These are phyloP conservation scores for Tryphoninae sp. DNA, from an alignment of 2,888 invertebrate genomes.

Conservation along the genomic window DNA sequence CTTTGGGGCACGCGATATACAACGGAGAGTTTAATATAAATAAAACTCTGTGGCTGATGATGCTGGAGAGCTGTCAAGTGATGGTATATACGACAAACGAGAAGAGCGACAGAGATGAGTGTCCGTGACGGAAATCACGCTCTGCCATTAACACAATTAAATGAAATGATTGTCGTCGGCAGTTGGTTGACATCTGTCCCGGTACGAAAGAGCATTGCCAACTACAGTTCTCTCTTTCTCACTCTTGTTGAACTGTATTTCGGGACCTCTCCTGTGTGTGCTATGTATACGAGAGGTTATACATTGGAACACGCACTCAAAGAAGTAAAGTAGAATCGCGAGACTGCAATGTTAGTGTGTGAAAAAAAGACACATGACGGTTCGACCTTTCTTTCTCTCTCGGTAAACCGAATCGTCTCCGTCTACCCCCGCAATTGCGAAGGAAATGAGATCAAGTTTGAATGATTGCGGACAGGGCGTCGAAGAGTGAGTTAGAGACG, in stretches of 20 bases:
- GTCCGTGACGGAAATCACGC: conserved; percentile 73
- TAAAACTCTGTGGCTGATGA: not conserved
- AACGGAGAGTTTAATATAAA: not conserved
- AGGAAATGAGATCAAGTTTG: conserved; percentile 80
- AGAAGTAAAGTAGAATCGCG: conserved; percentile 15
- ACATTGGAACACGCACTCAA: not conserved
- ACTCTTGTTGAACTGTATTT: conserved; percentile 35
- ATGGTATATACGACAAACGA: not conserved
- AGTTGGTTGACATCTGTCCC: conserved; percentile 64
- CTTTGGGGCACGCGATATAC: not conserved
- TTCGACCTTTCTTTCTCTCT: conserved; percentile 13
- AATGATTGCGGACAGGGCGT: conserved; percentile 71
- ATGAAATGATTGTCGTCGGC: conserved; percentile 66
- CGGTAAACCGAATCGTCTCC: conserved; percentile 42
- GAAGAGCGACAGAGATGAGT: conserved; percentile 26
- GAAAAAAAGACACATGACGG: conserved; percentile 14
- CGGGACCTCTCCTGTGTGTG: conserved; percentile 41
- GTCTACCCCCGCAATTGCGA: conserved; percentile 72
- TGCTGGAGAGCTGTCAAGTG: conserved; percentile 6
- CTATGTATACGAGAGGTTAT: not conserved
- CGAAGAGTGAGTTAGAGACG: conserved; percentile 52
- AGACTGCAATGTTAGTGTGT: conserved; percentile 20
- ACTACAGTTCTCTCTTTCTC: conserved; percentile 23
- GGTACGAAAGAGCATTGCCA: conserved; percentile 28
- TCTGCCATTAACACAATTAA: conserved; percentile 74